Evolutionary conservation across 2,113 vertebrate genomes (phyloP).

Genomic region (Rhipidura dahli): DNA sequence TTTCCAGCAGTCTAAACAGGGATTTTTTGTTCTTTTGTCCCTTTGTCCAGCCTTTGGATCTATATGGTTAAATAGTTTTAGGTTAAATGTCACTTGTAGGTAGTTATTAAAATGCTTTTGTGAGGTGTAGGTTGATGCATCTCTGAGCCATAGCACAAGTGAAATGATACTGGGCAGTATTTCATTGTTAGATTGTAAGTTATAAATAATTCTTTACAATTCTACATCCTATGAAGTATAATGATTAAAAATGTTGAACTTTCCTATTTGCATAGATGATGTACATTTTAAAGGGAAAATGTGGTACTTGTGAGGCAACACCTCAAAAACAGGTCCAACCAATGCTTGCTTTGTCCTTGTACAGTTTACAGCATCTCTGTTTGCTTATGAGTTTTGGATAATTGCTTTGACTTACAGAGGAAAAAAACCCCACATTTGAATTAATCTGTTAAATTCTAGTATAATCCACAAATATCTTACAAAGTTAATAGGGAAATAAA

Average conservation of each 20-base stretch:
- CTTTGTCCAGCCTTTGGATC: neutral
- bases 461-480: neutral
- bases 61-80: neutral
- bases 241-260: neutral
- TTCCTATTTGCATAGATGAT: fast-evolving
- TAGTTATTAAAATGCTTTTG: neutral
- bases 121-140: neutral
- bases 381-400: neutral
- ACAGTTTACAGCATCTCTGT: neutral
- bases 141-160: neutral
- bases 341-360: neutral
- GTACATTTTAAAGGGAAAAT: neutral
- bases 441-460: neutral
- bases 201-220: neutral
- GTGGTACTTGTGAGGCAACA: neutral
- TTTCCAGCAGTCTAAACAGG: neutral
- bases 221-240: neutral
- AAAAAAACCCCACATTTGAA: neutral
- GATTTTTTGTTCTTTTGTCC: neutral
- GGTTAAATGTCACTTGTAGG: neutral
- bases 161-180: neutral
- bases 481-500: neutral
- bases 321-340: neutral
- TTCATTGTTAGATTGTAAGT: neutral
- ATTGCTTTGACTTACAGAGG: neutral